Conservation (phyloP, 2,797 vertebrate genomes). For the Pipistrellus pygmaeus region DNA sequence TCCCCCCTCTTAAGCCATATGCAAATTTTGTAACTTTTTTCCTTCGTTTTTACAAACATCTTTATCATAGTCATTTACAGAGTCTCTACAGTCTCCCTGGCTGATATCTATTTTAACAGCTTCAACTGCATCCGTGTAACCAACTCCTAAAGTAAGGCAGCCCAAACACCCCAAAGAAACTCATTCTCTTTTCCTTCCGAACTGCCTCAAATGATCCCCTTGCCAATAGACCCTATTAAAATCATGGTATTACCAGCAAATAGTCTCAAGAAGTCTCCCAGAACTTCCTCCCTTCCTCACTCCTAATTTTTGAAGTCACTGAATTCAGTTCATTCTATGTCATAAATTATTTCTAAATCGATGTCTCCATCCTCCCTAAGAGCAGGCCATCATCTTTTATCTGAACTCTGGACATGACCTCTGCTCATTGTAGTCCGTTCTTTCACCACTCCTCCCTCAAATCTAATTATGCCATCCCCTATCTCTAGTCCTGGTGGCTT, state of each 20-base stretch:
- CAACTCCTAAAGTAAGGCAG: background rate
- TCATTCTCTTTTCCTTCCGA: background rate
- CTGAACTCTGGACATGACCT: background rate
- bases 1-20: background rate
- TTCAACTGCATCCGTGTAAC: background rate
- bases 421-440: background rate
- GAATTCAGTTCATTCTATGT: slow-evolving; percentile 10
- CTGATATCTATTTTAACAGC: background rate
- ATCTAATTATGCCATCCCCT: background rate
- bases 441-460: background rate
- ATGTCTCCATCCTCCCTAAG: background rate
- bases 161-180: background rate
- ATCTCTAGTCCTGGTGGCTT: background rate
- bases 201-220: background rate
- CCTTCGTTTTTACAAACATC: background rate
- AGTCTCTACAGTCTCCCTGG: background rate
- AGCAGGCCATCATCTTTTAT: background rate
- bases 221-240: background rate
- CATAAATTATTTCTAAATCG: background rate
- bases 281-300: background rate
- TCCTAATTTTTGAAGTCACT: background rate
- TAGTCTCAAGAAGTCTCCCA: background rate
- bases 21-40: background rate
- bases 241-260: background rate
- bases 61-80: background rate